Base-by-base conservation (phyloP, 2,888 invertebrate species). In the Campaea margaritaria region DNA sequence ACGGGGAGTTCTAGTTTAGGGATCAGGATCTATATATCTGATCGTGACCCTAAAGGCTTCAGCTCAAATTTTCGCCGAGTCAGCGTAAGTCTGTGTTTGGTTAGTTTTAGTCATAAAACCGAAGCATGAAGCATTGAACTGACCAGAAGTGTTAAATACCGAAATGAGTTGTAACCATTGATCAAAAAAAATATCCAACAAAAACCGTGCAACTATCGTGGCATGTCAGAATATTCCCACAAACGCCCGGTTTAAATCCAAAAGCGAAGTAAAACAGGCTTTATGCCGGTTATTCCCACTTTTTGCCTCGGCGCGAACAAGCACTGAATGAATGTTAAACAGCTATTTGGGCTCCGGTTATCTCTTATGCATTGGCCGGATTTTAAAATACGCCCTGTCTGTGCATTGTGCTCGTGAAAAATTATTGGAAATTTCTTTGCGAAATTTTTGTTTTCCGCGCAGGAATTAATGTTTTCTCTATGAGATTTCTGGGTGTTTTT, bases 281-380 rank as follows among this genome's bases (percentile, higher is more conserved):
- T 43, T 43, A 39, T 48, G 36, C 31, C 31, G 36, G 44, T 27
- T 34, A 2, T 8, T 15, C 41, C 43, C 15, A 43, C 13, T 39
- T 44, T 48, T 48, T 58, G 47, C 52, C 14, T 16, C 38, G 39
- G 31, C 41, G 52, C 11, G 41, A 51, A 46, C 57, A 51, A 44
- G 21, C 47, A 13, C 27, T 49, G 34, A 58, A 59, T 54, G 54
- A 59, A 59, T 59, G 54, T 45, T 54, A 54, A 59, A 44, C 49
- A 59, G 53, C 31, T 43, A 27, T 34, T 51, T 44, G 39, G 45
- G 13, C 5, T 21, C 28, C 31, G 43, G 15, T 8, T 27, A 53
- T 46, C 53, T 45, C 45, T 59, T 45, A 59, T 50, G 45, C 54
- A 54, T 59, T 54, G 53, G 43, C 28, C 16, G 41, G 47, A 41